Percentiles rank a stretch among this genome's conserved stretches.
Evolutionary conservation across 2,888 invertebrate genomes (phyloP).

Genomic region (Parochlus steinenii): DNA sequence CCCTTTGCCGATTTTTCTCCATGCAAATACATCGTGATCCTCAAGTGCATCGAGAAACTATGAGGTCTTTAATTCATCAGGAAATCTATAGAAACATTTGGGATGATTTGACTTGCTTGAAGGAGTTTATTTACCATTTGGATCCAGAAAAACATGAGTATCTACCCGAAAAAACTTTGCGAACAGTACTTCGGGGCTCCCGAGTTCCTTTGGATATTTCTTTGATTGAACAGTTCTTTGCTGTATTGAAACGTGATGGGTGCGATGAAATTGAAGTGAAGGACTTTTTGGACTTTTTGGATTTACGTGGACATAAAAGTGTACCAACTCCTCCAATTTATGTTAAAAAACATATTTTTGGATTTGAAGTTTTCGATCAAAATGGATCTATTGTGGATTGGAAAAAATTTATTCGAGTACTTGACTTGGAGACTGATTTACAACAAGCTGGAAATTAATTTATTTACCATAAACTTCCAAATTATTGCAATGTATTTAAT

Average conservation of each 20-base stretch:
- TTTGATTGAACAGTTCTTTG: conserved; percentile 49
- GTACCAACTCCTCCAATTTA: conserved; percentile 34
- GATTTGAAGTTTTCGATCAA: not conserved
- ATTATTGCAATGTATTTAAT: not conserved
- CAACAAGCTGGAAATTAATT: conserved; percentile 13
- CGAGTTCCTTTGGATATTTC: conserved; percentile 50
- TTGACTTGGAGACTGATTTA: conserved; percentile 25
- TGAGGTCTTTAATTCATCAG: conserved; percentile 49
- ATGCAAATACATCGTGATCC: conserved; percentile 36
- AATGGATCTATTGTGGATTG: conserved; percentile 27
- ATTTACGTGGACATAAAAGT: conserved; percentile 41
- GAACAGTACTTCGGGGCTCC: conserved; percentile 49
- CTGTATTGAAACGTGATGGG: conserved; percentile 45
- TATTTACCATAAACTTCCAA: not conserved
- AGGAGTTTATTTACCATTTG: conserved; percentile 39
- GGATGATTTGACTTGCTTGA: conserved; percentile 46
- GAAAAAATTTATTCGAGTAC: conserved; percentile 23
- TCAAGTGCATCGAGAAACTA: conserved; percentile 30
- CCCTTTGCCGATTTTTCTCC: conserved; percentile 54
- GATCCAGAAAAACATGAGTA: conserved; percentile 40
- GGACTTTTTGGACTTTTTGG: conserved; percentile 53
- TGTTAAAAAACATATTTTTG: conserved; percentile 27
- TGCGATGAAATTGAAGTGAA: conserved; percentile 46
- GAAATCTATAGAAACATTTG: conserved; percentile 55
- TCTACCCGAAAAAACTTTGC: conserved; percentile 38